Evolutionary conservation across 2,888 invertebrate genomes (phyloP).

Genomic region (Callyntrura guangdongensis): DNA sequence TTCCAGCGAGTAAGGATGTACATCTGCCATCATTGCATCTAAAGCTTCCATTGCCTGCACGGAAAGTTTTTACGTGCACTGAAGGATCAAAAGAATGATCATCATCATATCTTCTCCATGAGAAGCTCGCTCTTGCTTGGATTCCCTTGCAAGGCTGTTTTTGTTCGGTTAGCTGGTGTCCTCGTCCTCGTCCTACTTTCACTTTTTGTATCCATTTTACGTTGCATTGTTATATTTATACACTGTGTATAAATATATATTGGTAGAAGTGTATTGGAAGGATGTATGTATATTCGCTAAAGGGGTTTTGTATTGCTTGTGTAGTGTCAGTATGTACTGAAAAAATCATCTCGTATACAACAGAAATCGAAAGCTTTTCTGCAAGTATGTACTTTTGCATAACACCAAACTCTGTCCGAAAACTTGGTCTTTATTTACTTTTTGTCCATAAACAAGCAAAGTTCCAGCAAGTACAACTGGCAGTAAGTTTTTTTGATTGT

Average conservation of each 20-base stretch:
- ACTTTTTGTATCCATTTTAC: slow-evolving; percentile 57
- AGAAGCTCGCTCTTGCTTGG: slow-evolving; percentile 10
- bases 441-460: too few species aligned
- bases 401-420: too few species aligned
- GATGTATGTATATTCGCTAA: too few species aligned
- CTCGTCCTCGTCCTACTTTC: slow-evolving; percentile 70
- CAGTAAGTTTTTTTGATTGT: too few species aligned
- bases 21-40: background rate
- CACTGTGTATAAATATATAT: background rate
- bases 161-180: slow-evolving; percentile 45
- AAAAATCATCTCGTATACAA: background rate
- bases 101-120: background rate
- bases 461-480: too few species aligned
- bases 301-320: background rate
- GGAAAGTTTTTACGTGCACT: background rate
- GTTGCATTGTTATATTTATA: slow-evolving; percentile 20
- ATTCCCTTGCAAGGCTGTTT: background rate
- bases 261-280: background rate
- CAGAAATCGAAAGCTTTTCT: slow-evolving; percentile 2
- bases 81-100: background rate
- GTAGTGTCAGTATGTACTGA: background rate
- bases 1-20: background rate
- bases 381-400: too few species aligned
- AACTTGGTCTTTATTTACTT: too few species aligned
- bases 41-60: background rate